These are phyloP conservation scores for Rhopalosiphum padi DNA, from an alignment of 1,140 invertebrate species.

Conservation along the genomic window DNA sequence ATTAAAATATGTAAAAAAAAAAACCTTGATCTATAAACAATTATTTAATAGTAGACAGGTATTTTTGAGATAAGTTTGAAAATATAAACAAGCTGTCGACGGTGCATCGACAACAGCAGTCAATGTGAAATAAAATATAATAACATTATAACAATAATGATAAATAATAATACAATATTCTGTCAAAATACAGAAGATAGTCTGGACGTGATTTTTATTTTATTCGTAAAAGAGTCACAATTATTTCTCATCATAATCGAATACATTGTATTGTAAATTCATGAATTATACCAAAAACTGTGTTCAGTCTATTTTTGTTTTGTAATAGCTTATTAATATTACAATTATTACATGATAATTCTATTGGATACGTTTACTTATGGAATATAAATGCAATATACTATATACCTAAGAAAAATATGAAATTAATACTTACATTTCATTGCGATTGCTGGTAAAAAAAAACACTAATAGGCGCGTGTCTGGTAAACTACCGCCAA, in stretches of 20 bases:
- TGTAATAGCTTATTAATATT: background rate
- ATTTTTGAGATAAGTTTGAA: too few relatives aligned
- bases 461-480: conserved; percentile 17
- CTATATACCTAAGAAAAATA: conserved; percentile 37
- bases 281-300: conserved; percentile 10
- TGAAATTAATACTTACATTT: conserved; percentile 12
- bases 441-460: conserved; percentile 6
- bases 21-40: too few relatives aligned
- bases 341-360: background rate
- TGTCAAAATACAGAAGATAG: conserved; percentile 14
- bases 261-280: background rate
- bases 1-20: too few relatives aligned
- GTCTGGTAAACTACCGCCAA: conserved; percentile 36
- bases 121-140: background rate
- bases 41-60: too few relatives aligned
- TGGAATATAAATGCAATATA: conserved; percentile 21
- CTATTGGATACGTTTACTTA: conserved; percentile 26
- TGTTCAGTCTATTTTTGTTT: background rate
- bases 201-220: background rate
- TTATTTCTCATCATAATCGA: conserved; percentile 27
- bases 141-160: background rate
- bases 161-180: conserved; percentile 17
- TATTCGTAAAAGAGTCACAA: background rate
- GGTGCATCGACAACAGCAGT: too few relatives aligned
- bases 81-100: too few relatives aligned